These are phyloP conservation scores for Phaethornis superciliosus DNA, from an alignment of 2,113 vertebrate genomes.

Conservation along the genomic window DNA sequence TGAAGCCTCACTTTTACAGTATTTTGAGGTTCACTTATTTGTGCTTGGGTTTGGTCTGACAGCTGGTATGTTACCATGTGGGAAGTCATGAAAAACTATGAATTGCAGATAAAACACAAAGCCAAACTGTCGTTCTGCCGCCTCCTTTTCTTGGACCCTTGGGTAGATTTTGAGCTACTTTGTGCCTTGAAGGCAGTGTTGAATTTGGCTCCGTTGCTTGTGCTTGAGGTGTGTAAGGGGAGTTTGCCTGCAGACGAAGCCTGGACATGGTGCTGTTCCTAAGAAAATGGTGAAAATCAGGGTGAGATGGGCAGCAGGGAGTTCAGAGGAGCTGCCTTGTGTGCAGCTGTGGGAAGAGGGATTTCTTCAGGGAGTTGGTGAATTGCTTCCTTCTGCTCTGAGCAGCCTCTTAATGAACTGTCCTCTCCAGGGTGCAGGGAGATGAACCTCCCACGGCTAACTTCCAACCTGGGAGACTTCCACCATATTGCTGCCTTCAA, in stretches of 20 bases:
- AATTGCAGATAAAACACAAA: background rate
- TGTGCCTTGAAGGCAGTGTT: fast-evolving
- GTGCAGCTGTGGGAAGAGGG: background rate
- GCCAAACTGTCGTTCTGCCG: background rate
- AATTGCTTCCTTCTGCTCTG: conserved; percentile 35
- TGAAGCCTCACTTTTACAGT: background rate
- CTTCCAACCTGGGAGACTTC: conserved; percentile 44
- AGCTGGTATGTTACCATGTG: background rate
- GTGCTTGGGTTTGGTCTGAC: background rate
- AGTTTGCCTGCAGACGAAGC: background rate
- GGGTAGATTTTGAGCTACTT: background rate
- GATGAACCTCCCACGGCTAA: background rate
- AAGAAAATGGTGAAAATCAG: fast-evolving
- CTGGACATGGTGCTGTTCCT: background rate
- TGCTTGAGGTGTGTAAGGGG: background rate
- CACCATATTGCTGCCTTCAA: background rate
- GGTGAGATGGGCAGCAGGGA: background rate
- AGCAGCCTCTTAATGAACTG: conserved; percentile 21
- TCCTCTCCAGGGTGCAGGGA: conserved; percentile 4
- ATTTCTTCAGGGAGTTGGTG: conserved; percentile 26
- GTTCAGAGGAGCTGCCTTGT: background rate
- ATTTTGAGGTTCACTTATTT: background rate
- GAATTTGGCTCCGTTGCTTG: fast-evolving
- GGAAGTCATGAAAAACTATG: background rate
- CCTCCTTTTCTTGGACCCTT: fast-evolving